phyloP scores from a whole-genome alignment of 2,113 vertebrate genomes.

The Cyphomyrus discorhynchus region DNA sequence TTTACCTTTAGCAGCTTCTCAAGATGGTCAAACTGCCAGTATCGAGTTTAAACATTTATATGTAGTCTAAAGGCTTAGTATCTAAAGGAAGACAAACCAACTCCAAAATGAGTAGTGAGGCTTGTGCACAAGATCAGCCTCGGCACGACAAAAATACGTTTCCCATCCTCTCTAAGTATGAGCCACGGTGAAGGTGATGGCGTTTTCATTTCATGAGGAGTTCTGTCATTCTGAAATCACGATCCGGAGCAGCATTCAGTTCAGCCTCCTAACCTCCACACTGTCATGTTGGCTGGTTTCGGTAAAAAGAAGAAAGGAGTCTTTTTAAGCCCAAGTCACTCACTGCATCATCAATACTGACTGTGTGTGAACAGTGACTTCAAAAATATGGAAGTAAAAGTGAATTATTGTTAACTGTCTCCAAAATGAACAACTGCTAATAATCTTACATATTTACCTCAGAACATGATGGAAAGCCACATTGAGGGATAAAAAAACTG shows the following conservation, averaged over 20 bases:
- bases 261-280: neutral
- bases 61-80: slow-evolving; percentile 62
- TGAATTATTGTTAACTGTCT: neutral
- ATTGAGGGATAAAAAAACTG: neutral
- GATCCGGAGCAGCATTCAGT: neutral
- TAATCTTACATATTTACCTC: neutral
- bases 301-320: neutral
- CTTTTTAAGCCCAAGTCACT: neutral
- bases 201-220: neutral
- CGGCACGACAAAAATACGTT: neutral
- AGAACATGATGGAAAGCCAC: neutral
- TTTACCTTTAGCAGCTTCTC: slow-evolving; percentile 55
- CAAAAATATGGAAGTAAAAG: neutral
- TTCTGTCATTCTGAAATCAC: neutral
- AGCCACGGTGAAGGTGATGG: neutral
- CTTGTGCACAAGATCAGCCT: slow-evolving; percentile 68
- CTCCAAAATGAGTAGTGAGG: slow-evolving; percentile 62
- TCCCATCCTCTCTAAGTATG: neutral
- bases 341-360: neutral
- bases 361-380: neutral
- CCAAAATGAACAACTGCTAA: neutral
- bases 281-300: neutral
- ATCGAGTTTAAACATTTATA: slow-evolving; percentile 72
- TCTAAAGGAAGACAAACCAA: slow-evolving; percentile 58
- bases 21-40: slow-evolving; percentile 53